These are phyloP conservation scores for Lithophane socia DNA, from an alignment of 2,888 invertebrate genomes.

Conservation along the genomic window DNA sequence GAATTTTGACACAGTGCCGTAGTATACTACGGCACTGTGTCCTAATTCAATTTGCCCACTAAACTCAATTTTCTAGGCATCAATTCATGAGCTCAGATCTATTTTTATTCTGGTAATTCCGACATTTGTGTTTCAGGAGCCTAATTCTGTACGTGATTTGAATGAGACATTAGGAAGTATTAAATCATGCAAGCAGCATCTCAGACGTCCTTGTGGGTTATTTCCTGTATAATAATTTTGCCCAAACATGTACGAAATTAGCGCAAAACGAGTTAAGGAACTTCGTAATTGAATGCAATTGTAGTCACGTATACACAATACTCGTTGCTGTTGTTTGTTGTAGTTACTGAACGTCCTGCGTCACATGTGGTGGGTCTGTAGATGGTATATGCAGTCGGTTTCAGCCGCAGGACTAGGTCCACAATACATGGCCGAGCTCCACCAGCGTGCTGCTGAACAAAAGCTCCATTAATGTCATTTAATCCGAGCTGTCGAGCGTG, in stretches of 20 bases:
- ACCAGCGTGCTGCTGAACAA: slow-evolving; percentile 70
- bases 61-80: slow-evolving; percentile 45
- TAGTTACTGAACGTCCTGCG: neutral
- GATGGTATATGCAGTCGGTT: neutral
- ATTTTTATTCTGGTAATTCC: slow-evolving; percentile 64
- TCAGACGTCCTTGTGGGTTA: slow-evolving; percentile 74
- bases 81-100: slow-evolving; percentile 66
- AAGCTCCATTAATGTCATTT: slow-evolving; percentile 84
- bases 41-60: slow-evolving; percentile 50
- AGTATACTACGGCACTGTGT: slow-evolving; percentile 31
- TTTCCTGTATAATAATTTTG: slow-evolving; percentile 71
- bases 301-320: slow-evolving; percentile 40
- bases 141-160: slow-evolving; percentile 70
- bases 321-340: slow-evolving; percentile 23
- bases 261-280: slow-evolving; percentile 48
- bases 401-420: slow-evolving; percentile 4
- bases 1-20: too few species aligned
- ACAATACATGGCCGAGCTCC: slow-evolving; percentile 46
- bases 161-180: slow-evolving; percentile 69
- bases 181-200: slow-evolving; percentile 71
- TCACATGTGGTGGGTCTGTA: neutral
- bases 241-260: slow-evolving; percentile 55
- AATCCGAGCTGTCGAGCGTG: slow-evolving; percentile 84
- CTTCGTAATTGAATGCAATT: slow-evolving; percentile 49
- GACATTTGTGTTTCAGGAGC: slow-evolving; percentile 62